Conservation (phyloP, 2,797 vertebrate genomes). For the Acanthornis magna region DNA sequence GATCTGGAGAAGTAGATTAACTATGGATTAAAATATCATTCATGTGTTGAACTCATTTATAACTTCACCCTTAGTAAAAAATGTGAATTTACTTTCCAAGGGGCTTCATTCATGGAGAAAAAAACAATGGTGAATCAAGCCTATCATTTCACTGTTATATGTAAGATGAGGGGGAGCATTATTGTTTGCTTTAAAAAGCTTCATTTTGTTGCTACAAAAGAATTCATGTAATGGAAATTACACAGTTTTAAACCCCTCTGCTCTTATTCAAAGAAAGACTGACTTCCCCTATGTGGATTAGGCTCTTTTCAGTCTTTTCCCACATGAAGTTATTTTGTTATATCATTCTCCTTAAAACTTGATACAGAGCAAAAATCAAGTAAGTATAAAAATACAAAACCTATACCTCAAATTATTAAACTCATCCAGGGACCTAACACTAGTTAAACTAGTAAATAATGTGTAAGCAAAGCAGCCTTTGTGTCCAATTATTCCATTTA, state of each 20-base stretch:
- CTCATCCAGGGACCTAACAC: neutral
- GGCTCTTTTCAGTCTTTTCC: neutral
- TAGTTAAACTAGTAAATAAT: neutral
- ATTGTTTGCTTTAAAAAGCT: neutral
- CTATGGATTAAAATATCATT: conserved; percentile 40
- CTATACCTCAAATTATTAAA: neutral
- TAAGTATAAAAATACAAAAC: neutral
- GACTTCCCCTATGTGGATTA: neutral
- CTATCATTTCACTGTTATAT: neutral
- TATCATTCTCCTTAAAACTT: neutral
- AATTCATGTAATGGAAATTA: neutral
- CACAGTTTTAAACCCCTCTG: neutral
- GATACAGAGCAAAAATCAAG: neutral
- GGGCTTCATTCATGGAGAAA: neutral
- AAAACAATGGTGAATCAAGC: neutral
- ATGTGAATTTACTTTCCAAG: neutral
- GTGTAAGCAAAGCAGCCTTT: neutral
- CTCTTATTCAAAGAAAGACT: neutral
- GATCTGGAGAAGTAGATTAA: conserved; percentile 11
- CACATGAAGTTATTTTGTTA: neutral
- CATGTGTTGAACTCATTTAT: neutral
- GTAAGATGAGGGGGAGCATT: neutral
- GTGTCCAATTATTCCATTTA: neutral
- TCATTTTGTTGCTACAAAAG: neutral
- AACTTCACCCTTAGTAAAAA: neutral